phyloP scores from a whole-genome alignment of 2,888 invertebrate species.

The Tinea semifulvella region DNA sequence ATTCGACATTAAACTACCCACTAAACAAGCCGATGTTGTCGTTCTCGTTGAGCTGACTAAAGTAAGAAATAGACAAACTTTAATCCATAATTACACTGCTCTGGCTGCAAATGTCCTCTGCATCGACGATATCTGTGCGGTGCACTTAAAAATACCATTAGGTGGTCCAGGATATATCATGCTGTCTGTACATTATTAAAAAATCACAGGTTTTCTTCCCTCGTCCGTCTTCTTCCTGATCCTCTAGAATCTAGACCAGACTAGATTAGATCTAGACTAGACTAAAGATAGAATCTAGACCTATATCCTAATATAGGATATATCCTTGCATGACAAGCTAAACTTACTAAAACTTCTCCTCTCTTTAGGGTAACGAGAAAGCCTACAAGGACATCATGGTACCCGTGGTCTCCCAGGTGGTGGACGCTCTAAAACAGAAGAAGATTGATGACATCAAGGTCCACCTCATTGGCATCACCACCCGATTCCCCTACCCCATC shows the following conservation, averaged over 20 bases:
- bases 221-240: no score
- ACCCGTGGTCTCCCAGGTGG: slow-evolving; percentile 68
- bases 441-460: slow-evolving; percentile 53
- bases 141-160: no score
- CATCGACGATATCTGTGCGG: no score
- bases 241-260: no score
- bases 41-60: slow-evolving; percentile 74
- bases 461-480: slow-evolving; percentile 66
- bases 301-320: neutral
- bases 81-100: no score
- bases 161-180: no score
- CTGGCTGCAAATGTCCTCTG: no score
- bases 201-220: no score
- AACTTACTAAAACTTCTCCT: neutral
- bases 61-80: no score
- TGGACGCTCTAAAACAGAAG: slow-evolving; percentile 68
- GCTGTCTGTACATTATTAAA: no score
- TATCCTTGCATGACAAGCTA: neutral
- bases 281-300: neutral
- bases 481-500: slow-evolving; percentile 53
- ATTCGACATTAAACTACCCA: slow-evolving; percentile 73
- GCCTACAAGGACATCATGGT: slow-evolving; percentile 70
- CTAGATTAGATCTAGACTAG: neutral
- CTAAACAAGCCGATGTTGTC: slow-evolving; percentile 82
- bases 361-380: slow-evolving; percentile 63